These are phyloP conservation scores for Sphaeramia orbicularis DNA, from an alignment of 2,797 vertebrate species.

Conservation along the genomic window DNA sequence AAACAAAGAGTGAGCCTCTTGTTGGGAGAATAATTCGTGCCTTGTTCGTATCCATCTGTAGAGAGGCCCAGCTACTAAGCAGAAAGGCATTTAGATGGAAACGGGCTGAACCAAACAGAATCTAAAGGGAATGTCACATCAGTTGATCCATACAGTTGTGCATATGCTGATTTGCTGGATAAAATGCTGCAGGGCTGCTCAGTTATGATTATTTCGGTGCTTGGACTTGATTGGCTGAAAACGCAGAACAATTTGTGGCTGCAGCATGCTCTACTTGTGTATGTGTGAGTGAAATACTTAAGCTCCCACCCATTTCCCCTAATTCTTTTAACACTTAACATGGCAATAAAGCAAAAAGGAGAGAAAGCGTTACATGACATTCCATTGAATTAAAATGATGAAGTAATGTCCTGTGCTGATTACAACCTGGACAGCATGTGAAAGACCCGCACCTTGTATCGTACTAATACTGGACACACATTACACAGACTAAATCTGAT, in stretches of 20 bases:
- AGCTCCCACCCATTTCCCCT: slow-evolving; percentile 80
- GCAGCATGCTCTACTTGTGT: slow-evolving; percentile 20
- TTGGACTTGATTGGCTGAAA: slow-evolving; percentile 30
- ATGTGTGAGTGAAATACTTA: slow-evolving; percentile 26
- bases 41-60: slow-evolving; percentile 71
- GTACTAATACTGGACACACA: slow-evolving; percentile 11
- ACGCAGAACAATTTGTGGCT: slow-evolving; percentile 6
- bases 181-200: slow-evolving; percentile 21
- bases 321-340: slow-evolving; percentile 74
- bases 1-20: slow-evolving; percentile 74
- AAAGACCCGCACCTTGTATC: slow-evolving; percentile 23
- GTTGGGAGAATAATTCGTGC: slow-evolving; percentile 73
- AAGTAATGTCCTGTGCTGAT: slow-evolving; percentile 61
- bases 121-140: slow-evolving; percentile 44
- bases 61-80: slow-evolving; percentile 49
- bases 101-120: slow-evolving; percentile 60
- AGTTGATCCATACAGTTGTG: slow-evolving; percentile 39
- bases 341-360: slow-evolving; percentile 39
- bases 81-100: slow-evolving; percentile 65
- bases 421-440: slow-evolving; percentile 41
- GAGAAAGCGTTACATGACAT: slow-evolving; percentile 56
- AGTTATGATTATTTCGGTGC: slow-evolving; percentile 28
- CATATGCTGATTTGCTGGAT: slow-evolving; percentile 31
- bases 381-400: slow-evolving; percentile 52
- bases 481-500: slow-evolving; percentile 3